phyloP scores from a whole-genome alignment of 2,888 invertebrate genomes.

The Nycteola revayana region DNA sequence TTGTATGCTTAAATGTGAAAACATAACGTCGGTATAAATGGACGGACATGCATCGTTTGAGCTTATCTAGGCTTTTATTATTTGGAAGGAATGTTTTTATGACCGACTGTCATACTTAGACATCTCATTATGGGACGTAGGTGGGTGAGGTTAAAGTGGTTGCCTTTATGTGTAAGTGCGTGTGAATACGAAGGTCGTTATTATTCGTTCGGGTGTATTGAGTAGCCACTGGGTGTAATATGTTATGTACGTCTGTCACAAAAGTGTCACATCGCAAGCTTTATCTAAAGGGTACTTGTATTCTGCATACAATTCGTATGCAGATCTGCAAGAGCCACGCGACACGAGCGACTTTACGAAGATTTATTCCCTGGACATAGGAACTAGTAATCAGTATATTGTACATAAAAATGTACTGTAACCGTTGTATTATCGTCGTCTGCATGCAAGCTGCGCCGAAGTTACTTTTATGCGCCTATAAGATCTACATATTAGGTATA shows the following conservation, averaged over 20 bases:
- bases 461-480: too few species aligned
- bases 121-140: conserved; percentile 13
- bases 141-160: conserved; percentile 6
- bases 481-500: too few species aligned
- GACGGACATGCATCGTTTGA: conserved; percentile 40
- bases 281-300: too few species aligned
- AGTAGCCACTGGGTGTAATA: too few species aligned
- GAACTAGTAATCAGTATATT: conserved; percentile 22
- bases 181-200: too few species aligned
- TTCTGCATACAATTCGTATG: conserved; percentile 58
- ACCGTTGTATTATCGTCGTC: conserved; percentile 14
- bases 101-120: conserved; percentile 17
- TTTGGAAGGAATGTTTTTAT: conserved; percentile 33
- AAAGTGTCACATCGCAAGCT: not conserved
- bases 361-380: conserved; percentile 33
- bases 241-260: conserved; percentile 43
- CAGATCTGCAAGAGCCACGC: conserved; percentile 52
- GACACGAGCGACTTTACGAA: conserved; percentile 28
- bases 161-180: conserved; percentile 5
- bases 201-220: too few species aligned
- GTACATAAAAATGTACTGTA: conserved; percentile 6
- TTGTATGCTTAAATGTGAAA: conserved; percentile 35
- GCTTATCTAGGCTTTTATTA: conserved; percentile 58
- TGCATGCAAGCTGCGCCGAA: conserved; percentile 9
- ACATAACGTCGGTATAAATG: conserved; percentile 34